Evolutionary conservation across 1,140 invertebrate genomes (phyloP), one percentile per base, ranked within the genome.

Genomic region (Heliconius hewitsoni): DNA sequence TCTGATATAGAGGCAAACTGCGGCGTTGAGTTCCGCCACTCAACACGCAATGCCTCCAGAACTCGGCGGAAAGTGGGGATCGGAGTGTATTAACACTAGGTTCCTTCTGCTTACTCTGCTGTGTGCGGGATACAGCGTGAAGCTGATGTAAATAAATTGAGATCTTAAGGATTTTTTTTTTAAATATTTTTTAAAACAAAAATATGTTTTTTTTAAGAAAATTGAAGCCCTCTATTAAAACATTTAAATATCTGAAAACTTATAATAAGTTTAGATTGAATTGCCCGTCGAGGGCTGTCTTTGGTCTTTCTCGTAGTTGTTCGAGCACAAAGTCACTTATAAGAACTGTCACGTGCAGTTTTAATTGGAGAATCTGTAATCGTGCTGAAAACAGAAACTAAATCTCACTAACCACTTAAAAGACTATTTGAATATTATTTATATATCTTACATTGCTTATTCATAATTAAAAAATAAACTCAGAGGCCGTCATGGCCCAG

Each of bases 311-410:
- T 66, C 60, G 4, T 66, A 66, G 60, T 66, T 66, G 60, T 66
- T 66, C 60, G 27, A 66, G 60, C 60, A 66, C 60, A 66, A 66
- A 66, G 13, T 66, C 60, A 66, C 60, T 66, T 66, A 66, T n/a
- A 66, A 66, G 60, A 66, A 66, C 60, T 66, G 60, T 66, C 60
- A 66, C 60, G 60, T 66, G 60, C 60, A 66, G 60, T 66, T 66
- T 66, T 66, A 66, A 66, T 66, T 66, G 60, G 27, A 66, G 60
- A 66, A 27, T 66, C 23, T 9, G 60, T 66, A 27, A 66, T 66
- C 60, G 60, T 16, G 23, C 23, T 66, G 60, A 66, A 30, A 66
- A 66, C 23, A 30, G 60, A 66, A 66, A 18, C 23, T 66, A 27
- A 27, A 66, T 66, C 23, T 30, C 11, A 16, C 1, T 16, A 66